Percentiles rank a stretch among this genome's conserved stretches.
Evolutionary conservation across 2,113 vertebrate species (phyloP).

Genomic region (Vanacampus margaritifer): DNA sequence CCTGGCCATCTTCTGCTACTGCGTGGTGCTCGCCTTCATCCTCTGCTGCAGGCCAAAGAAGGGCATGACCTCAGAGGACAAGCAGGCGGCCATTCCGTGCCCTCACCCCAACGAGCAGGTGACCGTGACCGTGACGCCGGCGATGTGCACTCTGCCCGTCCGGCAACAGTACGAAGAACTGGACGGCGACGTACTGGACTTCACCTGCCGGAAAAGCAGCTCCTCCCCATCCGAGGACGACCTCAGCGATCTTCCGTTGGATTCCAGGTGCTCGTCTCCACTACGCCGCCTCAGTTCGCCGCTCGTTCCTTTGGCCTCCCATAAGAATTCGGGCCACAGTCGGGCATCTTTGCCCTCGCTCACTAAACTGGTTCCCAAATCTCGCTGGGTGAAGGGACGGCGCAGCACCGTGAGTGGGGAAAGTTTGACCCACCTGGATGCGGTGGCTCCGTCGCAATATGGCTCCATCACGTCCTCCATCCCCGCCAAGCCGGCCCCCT

Average conservation of each 20-base stretch:
- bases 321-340: slow-evolving; percentile 22
- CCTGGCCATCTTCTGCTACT: slow-evolving; percentile 75
- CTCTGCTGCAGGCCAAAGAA: slow-evolving; percentile 66
- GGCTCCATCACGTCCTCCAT: slow-evolving; percentile 31
- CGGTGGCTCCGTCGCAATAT: slow-evolving; percentile 25
- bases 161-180: slow-evolving; percentile 68
- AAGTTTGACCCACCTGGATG: slow-evolving; percentile 10
- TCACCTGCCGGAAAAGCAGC: slow-evolving; percentile 49
- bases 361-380: slow-evolving; percentile 64
- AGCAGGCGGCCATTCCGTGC: slow-evolving; percentile 50
- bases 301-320: slow-evolving; percentile 17
- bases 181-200: slow-evolving; percentile 66
- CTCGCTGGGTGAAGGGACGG: slow-evolving; percentile 39
- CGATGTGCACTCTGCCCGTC: slow-evolving; percentile 53
- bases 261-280: slow-evolving; percentile 35
- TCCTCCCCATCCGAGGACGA: slow-evolving; percentile 64
- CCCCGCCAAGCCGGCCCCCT: slow-evolving; percentile 42
- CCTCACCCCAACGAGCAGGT: slow-evolving; percentile 33
- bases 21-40: slow-evolving; percentile 72
- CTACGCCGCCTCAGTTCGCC: slow-evolving; percentile 56
- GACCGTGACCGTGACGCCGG: slow-evolving; percentile 51
- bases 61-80: slow-evolving; percentile 33
- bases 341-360: slow-evolving; percentile 65
- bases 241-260: slow-evolving; percentile 39
- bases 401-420: slow-evolving; percentile 51